Evolutionary conservation across 1,140 invertebrate genomes (phyloP).

Genomic region (Oncopodura yosiiana): DNA sequence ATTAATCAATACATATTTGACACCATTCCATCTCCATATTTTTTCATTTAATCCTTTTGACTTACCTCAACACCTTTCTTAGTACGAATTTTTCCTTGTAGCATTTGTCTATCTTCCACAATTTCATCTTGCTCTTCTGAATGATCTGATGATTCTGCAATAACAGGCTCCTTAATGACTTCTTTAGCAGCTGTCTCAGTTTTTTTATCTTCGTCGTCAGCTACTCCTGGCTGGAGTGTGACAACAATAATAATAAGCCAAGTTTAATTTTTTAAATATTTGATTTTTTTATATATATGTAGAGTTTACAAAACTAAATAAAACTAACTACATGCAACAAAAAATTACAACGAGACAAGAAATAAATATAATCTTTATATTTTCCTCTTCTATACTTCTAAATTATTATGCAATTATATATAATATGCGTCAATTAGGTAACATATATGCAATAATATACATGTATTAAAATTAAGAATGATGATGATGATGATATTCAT

Average conservation of each 20-base stretch:
- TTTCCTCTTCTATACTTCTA: too few relatives aligned
- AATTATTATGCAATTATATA: too few relatives aligned
- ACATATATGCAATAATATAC: too few relatives aligned
- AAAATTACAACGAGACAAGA: too few relatives aligned
- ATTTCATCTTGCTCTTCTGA: slow-evolving; percentile 46
- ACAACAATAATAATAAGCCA: neutral
- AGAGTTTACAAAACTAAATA: too few relatives aligned
- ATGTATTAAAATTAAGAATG: too few relatives aligned
- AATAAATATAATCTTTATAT: too few relatives aligned
- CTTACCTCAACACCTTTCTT: slow-evolving; percentile 64
- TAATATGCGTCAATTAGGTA: too few relatives aligned
- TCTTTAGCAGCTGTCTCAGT: slow-evolving; percentile 17
- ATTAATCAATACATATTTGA: slow-evolving; percentile 11
- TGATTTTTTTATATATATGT: neutral
- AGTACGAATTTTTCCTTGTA: slow-evolving; percentile 66
- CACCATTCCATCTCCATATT: neutral
- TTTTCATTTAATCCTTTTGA: slow-evolving; percentile 1
- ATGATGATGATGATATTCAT: too few relatives aligned
- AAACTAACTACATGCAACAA: too few relatives aligned
- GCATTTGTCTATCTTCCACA: slow-evolving; percentile 58
- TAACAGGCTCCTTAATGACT: neutral
- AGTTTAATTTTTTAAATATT: too few relatives aligned
- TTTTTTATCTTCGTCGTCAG: slow-evolving; percentile 38
- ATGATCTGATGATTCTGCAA: slow-evolving; percentile 15
- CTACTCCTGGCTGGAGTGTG: slow-evolving; percentile 37